phyloP scores from a whole-genome alignment of 1,140 invertebrate species.

The Musca domestica region DNA sequence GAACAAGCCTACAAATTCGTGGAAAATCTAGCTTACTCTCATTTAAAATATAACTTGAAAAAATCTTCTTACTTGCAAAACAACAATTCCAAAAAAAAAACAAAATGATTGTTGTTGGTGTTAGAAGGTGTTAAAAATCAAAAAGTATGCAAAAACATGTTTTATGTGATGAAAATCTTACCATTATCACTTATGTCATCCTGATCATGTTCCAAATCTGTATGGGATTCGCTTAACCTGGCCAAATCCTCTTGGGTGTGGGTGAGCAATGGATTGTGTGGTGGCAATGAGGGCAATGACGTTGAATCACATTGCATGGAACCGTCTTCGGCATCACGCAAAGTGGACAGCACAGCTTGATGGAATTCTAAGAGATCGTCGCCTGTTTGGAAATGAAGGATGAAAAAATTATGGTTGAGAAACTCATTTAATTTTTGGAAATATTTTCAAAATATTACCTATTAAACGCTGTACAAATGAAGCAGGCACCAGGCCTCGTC shows the following conservation, averaged over 20 bases:
- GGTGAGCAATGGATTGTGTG: constrained; percentile 54
- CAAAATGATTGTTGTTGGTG: not conserved
- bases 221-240: constrained; percentile 62
- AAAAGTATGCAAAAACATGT: no score
- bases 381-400: constrained; percentile 41
- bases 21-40: not conserved
- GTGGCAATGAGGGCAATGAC: constrained; percentile 56
- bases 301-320: constrained; percentile 62
- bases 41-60: not conserved
- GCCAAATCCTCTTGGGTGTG: constrained; percentile 60
- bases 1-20: not conserved
- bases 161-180: constrained; percentile 51
- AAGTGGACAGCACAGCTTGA: constrained; percentile 63
- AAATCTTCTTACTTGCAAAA: not conserved
- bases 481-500: constrained; percentile 91
- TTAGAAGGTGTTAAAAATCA: not conserved
- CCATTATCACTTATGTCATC: constrained; percentile 67
- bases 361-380: constrained; percentile 94
- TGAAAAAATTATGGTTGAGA: not conserved
- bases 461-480: constrained; percentile 94
- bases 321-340: constrained; percentile 65
- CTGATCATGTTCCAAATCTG: constrained; percentile 62
- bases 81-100: not conserved
- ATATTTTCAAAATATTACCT: constrained; percentile 56
- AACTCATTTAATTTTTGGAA: no score